Conservation (phyloP, 2,888 invertebrate species). For the Tenthredo mesomela region DNA sequence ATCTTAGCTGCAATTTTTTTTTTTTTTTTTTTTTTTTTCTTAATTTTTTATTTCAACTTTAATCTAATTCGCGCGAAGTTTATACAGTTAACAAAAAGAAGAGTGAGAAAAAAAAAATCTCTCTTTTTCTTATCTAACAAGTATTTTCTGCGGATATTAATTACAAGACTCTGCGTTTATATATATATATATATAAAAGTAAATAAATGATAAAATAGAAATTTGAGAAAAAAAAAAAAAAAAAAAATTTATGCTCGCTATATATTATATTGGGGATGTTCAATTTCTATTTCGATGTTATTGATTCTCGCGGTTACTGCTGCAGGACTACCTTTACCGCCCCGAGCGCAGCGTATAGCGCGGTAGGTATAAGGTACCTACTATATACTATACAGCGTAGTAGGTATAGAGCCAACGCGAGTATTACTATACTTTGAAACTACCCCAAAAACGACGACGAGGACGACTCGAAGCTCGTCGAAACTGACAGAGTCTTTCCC, state of each 20-base stretch:
- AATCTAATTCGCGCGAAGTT: not conserved
- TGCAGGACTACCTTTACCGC: not conserved
- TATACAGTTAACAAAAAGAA: not conserved
- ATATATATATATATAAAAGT: not conserved
- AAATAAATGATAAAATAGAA: not conserved
- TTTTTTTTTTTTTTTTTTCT: not conserved
- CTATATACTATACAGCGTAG: too few relatives aligned
- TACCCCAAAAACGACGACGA: constrained; percentile 19
- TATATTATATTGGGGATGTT: not conserved
- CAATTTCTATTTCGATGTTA: constrained; percentile 3
- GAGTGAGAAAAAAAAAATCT: not conserved
- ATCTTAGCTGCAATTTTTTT: not conserved
- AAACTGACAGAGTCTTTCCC: constrained; percentile 22
- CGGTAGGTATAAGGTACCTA: too few relatives aligned
- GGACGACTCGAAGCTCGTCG: constrained; percentile 4
- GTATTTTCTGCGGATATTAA: too few relatives aligned
- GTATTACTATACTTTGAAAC: constrained; percentile 8
- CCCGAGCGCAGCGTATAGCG: not conserved
- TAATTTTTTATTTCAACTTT: not conserved
- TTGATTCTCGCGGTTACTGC: not conserved
- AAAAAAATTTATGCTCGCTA: not conserved
- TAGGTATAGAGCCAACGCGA: not conserved
- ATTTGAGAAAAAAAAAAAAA: not conserved
- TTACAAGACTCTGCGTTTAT: too few relatives aligned
- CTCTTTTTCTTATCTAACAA: not conserved